These are phyloP conservation scores for Proisotoma minuta DNA, from an alignment of 2,888 invertebrate genomes.

Conservation along the genomic window DNA sequence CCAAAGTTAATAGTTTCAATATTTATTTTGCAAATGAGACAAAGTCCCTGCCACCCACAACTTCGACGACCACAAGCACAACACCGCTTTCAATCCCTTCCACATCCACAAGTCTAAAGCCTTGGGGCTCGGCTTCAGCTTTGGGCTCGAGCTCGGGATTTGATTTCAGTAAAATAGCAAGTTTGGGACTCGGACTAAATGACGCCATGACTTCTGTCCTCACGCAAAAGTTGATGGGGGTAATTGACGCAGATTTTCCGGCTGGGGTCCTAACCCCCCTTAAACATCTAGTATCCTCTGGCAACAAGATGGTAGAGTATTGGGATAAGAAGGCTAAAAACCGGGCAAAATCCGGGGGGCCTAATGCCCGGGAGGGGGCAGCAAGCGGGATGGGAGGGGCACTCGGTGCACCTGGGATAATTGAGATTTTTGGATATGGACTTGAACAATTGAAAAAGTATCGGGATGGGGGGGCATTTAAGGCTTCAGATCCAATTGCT, in stretches of 20 bases:
- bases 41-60: slow-evolving; percentile 4
- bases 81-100: slow-evolving; percentile 8
- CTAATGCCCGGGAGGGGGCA: slow-evolving; percentile 45
- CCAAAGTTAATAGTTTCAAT: slow-evolving; percentile 41
- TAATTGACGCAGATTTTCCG: slow-evolving; percentile 46
- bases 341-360: too few relatives aligned
- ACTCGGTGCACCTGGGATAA: slow-evolving; percentile 45
- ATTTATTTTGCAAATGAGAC: slow-evolving; percentile 33
- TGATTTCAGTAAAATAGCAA: slow-evolving; percentile 29
- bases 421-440: slow-evolving; percentile 47
- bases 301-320: slow-evolving; percentile 46
- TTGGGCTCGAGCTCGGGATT: slow-evolving; percentile 9
- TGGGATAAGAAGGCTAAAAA: slow-evolving; percentile 45
- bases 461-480: slow-evolving; percentile 43
- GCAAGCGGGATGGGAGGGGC: slow-evolving; percentile 45
- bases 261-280: slow-evolving; percentile 41
- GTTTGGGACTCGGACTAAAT: slow-evolving; percentile 44
- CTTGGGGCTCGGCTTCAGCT: neutral
- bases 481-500: slow-evolving; percentile 38
- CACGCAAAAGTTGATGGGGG: slow-evolving; percentile 44
- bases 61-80: slow-evolving; percentile 12
- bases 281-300: slow-evolving; percentile 46
- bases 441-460: slow-evolving; percentile 45
- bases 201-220: slow-evolving; percentile 45
- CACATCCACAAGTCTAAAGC: slow-evolving; percentile 4